Percentiles rank a stretch among this genome's conserved stretches.
These are phyloP conservation scores for Syrista parreyssii DNA, from an alignment of 2,888 invertebrate genomes.

Conservation along the genomic window DNA sequence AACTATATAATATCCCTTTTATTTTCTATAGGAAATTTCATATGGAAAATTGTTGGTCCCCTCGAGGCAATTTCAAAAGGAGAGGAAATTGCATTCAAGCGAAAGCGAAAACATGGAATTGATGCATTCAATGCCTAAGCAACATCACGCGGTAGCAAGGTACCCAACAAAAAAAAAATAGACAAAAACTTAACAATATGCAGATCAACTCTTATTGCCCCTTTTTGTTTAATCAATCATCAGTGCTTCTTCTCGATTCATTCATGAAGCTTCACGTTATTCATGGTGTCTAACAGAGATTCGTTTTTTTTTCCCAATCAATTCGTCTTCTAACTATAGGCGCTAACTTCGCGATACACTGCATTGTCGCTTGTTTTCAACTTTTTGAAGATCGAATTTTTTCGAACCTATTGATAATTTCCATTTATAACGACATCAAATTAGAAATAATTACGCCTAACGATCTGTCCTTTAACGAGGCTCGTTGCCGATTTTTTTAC, in stretches of 20 bases:
- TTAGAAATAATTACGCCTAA: background rate
- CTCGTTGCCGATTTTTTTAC: constrained; percentile 72
- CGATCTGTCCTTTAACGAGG: constrained; percentile 41
- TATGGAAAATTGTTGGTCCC: constrained; percentile 88
- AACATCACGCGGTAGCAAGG: constrained; percentile 72
- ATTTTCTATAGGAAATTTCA: constrained; percentile 78
- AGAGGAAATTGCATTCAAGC: constrained; percentile 59
- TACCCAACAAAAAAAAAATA: constrained; percentile 45
- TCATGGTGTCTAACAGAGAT: background rate
- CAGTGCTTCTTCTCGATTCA: background rate
- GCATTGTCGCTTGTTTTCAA: background rate
- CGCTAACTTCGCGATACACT: background rate
- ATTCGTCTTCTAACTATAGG: background rate
- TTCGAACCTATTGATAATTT: background rate
- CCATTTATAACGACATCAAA: background rate
- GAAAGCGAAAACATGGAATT: constrained; percentile 59
- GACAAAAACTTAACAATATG: background rate
- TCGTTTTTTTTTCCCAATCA: background rate
- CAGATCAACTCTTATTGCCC: background rate
- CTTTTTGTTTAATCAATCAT: background rate
- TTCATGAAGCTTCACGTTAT: background rate
- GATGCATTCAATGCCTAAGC: constrained; percentile 64
- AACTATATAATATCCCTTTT: background rate
- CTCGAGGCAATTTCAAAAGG: constrained; percentile 71
- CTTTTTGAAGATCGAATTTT: background rate